Evolutionary conservation across 2,797 vertebrate species (phyloP), one percentile per base, ranked within the genome.

Genomic region (Arrhamphus sclerolepis): DNA sequence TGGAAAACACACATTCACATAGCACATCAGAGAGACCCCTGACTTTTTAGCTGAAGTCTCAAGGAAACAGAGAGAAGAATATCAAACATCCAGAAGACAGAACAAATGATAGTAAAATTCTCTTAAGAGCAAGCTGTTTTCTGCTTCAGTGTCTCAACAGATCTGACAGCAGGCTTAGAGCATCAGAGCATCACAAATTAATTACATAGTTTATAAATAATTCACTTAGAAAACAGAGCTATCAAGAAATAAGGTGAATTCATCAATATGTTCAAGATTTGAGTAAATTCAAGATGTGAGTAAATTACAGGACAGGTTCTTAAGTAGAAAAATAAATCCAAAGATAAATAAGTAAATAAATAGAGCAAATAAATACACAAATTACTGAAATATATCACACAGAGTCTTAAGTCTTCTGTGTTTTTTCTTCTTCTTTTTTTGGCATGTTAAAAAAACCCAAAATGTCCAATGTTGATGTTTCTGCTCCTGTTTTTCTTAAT

Each of bases 251-350:
- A 65, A 84, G 84, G 86, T 67, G 21, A 76, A 77, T 78, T 83
- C 28, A 75, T 82, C 66, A 71, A 74, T 66, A 77, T 75, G 71
- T 70, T 72, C 34, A 47, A 53, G 42, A 72, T 74, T 62, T 81
- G 63, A 76, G 24, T 26, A 3, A 26, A 26, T 26, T 26, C 72
- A 71, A 81, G 77, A 88, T 81, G 75, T 68, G 67, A 83, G 56
- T 67, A 84, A 85, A 77, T 61, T 82, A 83, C 80, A 75, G 74
- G 77, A 82, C 62, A 31, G 47, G 70, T 68, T 66, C 71, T 84
- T 66, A 77, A 83, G 88, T 90, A 89, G 79, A 90, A 88, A 91
- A 89, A 89, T 86, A 86, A 89, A 85, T 83, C 73, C 82, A 85
- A 83, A 81, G 66, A 60, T 84, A 83, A 87, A 81, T 84, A 87